A percentile compares a stretch with the other conserved stretches of the same genome.
phyloP scores from a whole-genome alignment of 2,113 vertebrate species.

The Catharus bicknelli region DNA sequence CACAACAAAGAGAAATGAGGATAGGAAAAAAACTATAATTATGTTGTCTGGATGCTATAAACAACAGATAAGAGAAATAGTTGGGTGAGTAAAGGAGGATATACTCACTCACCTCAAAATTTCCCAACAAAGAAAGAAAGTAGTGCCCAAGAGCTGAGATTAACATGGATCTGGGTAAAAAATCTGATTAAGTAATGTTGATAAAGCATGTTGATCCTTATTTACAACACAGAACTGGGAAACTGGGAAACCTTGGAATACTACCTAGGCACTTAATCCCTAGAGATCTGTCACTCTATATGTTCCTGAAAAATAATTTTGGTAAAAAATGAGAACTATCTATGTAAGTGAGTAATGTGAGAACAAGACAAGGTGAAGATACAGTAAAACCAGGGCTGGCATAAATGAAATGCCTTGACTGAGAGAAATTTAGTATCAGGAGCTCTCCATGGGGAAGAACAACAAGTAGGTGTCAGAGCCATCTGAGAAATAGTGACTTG shows the following conservation, averaged over 20 bases:
- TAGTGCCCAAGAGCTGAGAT: neutral
- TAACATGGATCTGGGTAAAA: neutral
- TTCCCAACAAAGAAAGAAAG: neutral
- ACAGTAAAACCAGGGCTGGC: neutral
- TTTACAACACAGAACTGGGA: neutral
- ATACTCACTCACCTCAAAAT: neutral
- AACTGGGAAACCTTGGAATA: neutral
- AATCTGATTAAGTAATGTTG: neutral
- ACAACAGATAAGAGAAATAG: neutral
- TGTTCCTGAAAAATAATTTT: neutral
- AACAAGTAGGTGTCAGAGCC: neutral
- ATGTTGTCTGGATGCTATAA: neutral
- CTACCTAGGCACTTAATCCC: neutral
- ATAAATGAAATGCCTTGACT: rapidly evolving
- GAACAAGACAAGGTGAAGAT: neutral
- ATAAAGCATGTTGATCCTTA: neutral
- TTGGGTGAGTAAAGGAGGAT: neutral
- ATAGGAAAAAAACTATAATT: neutral
- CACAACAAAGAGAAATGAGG: neutral
- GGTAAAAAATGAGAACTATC: slow-evolving; percentile 21
- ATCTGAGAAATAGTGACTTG: neutral
- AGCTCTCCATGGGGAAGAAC: neutral
- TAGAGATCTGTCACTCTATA: neutral
- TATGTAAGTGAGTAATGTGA: neutral
- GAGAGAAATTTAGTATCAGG: neutral